Evolutionary conservation across 37 sponge, comb jelly and placozoan species (phyloP).

Genomic region (Spongilla lacustris): DNA sequence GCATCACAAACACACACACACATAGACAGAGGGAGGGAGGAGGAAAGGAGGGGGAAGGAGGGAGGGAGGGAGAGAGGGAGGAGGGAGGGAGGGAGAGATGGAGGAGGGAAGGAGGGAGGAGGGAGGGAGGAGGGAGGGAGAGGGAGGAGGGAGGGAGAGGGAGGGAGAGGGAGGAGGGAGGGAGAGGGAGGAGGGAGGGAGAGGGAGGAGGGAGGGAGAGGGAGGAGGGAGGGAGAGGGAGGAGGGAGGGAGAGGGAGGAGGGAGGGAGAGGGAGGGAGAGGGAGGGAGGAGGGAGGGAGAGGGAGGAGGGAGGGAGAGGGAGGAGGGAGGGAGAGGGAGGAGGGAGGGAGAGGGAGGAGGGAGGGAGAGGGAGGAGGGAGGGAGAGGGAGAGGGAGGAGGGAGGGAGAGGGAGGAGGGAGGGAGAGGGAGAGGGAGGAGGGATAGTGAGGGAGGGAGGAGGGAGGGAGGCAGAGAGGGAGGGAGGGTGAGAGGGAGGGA

Average conservation of each 20-base stretch:
- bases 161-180: conserved; percentile 14
- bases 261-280: background rate
- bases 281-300: background rate
- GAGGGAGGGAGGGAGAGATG: background rate
- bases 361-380: no score
- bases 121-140: background rate
- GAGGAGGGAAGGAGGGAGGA: background rate
- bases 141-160: background rate
- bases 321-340: background rate
- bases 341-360: background rate
- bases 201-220: background rate
- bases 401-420: no score
- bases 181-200: conserved; percentile 10
- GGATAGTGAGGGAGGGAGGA: no score
- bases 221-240: background rate
- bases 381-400: no score
- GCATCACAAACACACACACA: no score
- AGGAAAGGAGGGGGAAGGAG: background rate
- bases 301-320: conserved; percentile 16
- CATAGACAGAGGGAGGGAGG: no score
- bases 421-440: no score
- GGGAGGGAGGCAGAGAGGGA: no score
- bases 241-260: background rate
- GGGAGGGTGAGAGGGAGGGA: no score
- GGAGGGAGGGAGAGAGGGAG: background rate